Evolutionary conservation across 2,113 vertebrate species (phyloP).

Genomic region (Cygnus buccinator): DNA sequence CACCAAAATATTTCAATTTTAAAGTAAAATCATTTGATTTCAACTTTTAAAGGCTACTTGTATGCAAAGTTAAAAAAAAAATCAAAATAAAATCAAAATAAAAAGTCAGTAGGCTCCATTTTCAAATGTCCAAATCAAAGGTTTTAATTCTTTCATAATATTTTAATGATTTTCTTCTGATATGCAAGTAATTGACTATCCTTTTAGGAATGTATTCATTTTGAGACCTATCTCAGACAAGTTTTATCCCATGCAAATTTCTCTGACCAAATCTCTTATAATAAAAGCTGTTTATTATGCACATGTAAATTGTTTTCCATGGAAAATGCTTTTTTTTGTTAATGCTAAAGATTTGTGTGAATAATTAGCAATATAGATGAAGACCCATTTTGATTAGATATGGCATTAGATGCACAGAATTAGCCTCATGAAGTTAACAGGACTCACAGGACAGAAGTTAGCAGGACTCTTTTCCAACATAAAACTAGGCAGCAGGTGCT

Average conservation of each 20-base stretch:
- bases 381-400: neutral
- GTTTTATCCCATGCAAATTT: neutral
- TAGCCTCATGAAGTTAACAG: neutral
- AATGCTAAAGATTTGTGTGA: neutral
- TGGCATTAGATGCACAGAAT: neutral
- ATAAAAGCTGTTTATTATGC: accelerated
- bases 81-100: neutral
- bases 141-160: neutral
- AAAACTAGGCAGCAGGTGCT: accelerated
- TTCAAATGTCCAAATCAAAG: neutral
- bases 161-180: neutral
- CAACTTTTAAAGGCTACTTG: neutral
- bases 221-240: neutral
- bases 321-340: neutral
- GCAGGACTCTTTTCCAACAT: neutral
- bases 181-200: neutral
- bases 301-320: neutral
- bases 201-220: neutral
- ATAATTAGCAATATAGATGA: neutral
- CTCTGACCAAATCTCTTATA: neutral
- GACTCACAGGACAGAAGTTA: neutral
- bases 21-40: neutral
- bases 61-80: neutral
- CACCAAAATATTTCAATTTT: neutral
- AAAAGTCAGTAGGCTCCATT: neutral